A percentile compares a stretch with the other conserved stretches of the same genome.
phyloP scores from a whole-genome alignment of 2,113 vertebrate genomes.

The Salvelinus namaycush region DNA sequence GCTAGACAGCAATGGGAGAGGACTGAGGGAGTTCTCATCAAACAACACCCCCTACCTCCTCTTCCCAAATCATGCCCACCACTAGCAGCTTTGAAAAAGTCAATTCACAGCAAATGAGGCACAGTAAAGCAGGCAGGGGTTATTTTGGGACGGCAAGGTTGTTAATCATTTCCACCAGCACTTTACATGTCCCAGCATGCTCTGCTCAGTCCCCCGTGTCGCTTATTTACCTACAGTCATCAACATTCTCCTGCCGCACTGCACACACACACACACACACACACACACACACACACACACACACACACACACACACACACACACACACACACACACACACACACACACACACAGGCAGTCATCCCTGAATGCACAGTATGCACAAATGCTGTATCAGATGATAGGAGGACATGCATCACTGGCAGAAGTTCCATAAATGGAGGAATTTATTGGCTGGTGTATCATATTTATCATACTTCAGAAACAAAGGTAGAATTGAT shows the following conservation, averaged over 20 bases:
- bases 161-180: slow-evolving; percentile 62
- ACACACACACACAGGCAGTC: slow-evolving; percentile 12
- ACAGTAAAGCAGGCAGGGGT: slow-evolving; percentile 36
- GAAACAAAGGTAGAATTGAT: slow-evolving; percentile 18
- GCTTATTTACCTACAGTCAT: slow-evolving; percentile 50
- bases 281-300: slow-evolving; percentile 6
- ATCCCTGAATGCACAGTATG: slow-evolving; percentile 26
- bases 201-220: slow-evolving; percentile 19
- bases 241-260: slow-evolving; percentile 39
- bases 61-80: not conserved
- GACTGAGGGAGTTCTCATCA: slow-evolving; percentile 8
- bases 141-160: slow-evolving; percentile 38
- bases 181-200: slow-evolving; percentile 55
- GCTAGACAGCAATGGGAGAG: slow-evolving; percentile 27
- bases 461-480: slow-evolving; percentile 16
- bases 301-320: slow-evolving; percentile 5
- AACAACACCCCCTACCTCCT: slow-evolving; percentile 1
- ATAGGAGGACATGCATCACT: slow-evolving; percentile 8
- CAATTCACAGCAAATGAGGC: slow-evolving; percentile 50
- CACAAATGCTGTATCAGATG: not conserved
- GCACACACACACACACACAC: not conserved
- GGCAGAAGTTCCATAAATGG: not conserved
- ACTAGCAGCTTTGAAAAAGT: not conserved
- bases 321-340: not conserved
- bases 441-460: slow-evolving; percentile 14